Evolutionary conservation across 2,888 invertebrate genomes (phyloP).

Genomic region (Caradrina kadenii): DNA sequence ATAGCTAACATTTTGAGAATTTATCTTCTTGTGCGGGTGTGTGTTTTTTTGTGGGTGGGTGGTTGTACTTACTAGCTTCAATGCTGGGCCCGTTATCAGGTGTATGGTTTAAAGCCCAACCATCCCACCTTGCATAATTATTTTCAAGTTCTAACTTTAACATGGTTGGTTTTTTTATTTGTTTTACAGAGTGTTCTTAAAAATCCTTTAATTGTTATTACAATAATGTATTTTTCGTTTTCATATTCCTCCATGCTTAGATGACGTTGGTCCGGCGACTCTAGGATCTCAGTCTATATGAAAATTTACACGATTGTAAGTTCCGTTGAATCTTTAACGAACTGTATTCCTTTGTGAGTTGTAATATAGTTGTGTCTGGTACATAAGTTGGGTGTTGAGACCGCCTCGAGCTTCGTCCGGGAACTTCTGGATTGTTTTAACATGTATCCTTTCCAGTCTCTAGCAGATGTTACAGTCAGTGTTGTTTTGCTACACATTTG

Average conservation of each 20-base stretch:
- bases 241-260: neutral
- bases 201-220: too few species aligned
- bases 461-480: slow-evolving; percentile 36
- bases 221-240: too few species aligned
- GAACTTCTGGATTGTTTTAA: slow-evolving; percentile 41
- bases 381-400: slow-evolving; percentile 26
- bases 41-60: too few species aligned
- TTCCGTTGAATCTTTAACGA: slow-evolving; percentile 26
- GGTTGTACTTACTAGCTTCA: too few species aligned
- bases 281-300: neutral
- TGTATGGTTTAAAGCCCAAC: too few species aligned
- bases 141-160: too few species aligned
- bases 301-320: slow-evolving; percentile 19
- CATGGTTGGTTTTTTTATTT: too few species aligned
- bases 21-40: too few species aligned
- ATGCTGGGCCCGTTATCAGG: too few species aligned
- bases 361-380: neutral
- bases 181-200: too few species aligned
- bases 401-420: neutral
- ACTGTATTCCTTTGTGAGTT: slow-evolving; percentile 2
- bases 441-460: slow-evolving; percentile 21
- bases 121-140: too few species aligned
- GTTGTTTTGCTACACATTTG: slow-evolving; percentile 18
- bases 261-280: neutral
- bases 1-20: too few species aligned